A percentile compares a stretch with the other conserved stretches of the same genome.
Conservation (phyloP, 2,888 invertebrate genomes). For the Lasioglossum vierecki region DNA sequence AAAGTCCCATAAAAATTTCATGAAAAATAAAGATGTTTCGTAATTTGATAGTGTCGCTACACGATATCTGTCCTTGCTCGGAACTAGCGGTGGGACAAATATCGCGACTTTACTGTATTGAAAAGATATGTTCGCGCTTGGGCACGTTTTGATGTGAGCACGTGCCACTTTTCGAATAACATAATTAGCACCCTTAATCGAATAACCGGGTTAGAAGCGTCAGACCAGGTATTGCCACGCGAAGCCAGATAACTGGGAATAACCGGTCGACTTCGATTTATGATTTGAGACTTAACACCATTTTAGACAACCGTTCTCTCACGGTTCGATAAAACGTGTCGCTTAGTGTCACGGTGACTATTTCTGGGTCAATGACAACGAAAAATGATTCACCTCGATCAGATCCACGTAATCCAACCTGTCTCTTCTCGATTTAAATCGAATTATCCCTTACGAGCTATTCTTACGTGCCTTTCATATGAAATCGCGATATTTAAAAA, state of each 20-base stretch:
- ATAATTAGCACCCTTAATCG: slow-evolving; percentile 55
- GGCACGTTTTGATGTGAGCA: slow-evolving; percentile 40
- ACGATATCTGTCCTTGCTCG: too few relatives aligned
- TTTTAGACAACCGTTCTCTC: slow-evolving; percentile 10
- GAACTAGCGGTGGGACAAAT: too few relatives aligned
- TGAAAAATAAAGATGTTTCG: too few relatives aligned
- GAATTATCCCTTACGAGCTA: background rate
- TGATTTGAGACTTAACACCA: slow-evolving; percentile 10
- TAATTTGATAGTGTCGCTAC: too few relatives aligned
- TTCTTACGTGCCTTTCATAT: too few relatives aligned
- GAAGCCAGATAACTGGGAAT: slow-evolving; percentile 56
- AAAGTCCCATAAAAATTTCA: too few relatives aligned
- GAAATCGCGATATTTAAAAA: too few relatives aligned
- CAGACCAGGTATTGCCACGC: slow-evolving; percentile 35
- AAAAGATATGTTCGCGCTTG: too few relatives aligned
- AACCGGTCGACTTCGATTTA: slow-evolving; percentile 33
- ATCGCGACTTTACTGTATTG: too few relatives aligned
- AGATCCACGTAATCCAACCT: background rate
- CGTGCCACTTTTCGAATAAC: slow-evolving; percentile 51
- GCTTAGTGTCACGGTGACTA: background rate
- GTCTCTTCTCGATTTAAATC: background rate
- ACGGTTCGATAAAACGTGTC: background rate
- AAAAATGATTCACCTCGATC: background rate
- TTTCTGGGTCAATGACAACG: slow-evolving; percentile 1
- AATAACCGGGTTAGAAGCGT: slow-evolving; percentile 49